Evolutionary conservation across 2,888 invertebrate genomes (phyloP), one percentile per base, ranked within the genome.

Genomic region (Epinotia demarniana): DNA sequence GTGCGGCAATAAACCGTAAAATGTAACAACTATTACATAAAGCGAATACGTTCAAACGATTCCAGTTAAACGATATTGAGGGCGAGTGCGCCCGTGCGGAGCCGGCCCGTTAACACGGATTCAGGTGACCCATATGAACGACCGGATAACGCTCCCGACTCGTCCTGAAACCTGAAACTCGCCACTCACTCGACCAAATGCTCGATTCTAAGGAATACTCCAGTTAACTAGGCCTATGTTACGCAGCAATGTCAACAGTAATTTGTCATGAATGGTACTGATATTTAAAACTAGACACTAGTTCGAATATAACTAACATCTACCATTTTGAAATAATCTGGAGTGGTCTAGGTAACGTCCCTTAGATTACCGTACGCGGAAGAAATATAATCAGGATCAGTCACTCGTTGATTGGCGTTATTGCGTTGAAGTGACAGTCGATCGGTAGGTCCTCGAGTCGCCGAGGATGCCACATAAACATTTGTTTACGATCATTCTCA

Each of bases 71-170:
- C 73, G 67, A 81, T 84, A 83, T 83, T 83, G 83, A 82, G 84
- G 82, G 67, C 78, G 82, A 84, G 84, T 82, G 58, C 81, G 81
- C 79, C 79, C 82, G 79, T 81, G 80, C 82, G 78, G 79, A 77
- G 84, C 80, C 81, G 80, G 86, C 88, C 39, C 83, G 84, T 82
- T 88, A 86, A 87, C 88, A 87, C 84, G 80, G 78, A 86, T 87
- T 83, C 84, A 83, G 82, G 85, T 89, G 90, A 89, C 89, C 90
- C 83, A 88, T 85, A 89, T 89, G 85, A 81, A 80, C 83, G 86
- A 86, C 85, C 86, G 83, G 85, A 87, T 89, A 85, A 83, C 83
- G 82, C 53, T 8, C 64, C 1, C 64, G 85, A 88, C 85, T 87
- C 85, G 84, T 87, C 84, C 83, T 83, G 79, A 62, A 78, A 79